These are phyloP conservation scores for Callospermophilus lateralis DNA, from an alignment of 2,113 vertebrate genomes.

Conservation along the genomic window DNA sequence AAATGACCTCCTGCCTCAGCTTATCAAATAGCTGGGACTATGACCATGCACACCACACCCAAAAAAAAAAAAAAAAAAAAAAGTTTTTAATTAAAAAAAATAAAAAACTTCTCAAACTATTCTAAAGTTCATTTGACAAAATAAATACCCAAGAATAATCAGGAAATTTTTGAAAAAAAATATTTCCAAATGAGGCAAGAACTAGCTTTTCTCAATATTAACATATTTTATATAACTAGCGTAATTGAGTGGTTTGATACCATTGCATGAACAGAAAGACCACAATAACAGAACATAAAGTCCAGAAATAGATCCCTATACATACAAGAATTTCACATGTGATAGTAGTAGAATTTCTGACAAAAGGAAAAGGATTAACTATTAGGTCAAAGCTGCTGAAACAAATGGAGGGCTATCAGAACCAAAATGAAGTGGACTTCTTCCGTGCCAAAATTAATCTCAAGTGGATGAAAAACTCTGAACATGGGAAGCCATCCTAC, in stretches of 20 bases:
- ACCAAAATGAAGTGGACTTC: neutral
- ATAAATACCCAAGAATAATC: constrained; percentile 5
- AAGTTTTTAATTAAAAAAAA: neutral
- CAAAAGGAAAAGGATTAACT: neutral
- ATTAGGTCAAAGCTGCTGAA: neutral
- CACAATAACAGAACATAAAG: neutral
- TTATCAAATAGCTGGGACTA: neutral
- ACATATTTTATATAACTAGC: constrained; percentile 38
- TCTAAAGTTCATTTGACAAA: constrained; percentile 52
- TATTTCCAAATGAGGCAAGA: neutral
- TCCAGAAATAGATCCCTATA: neutral
- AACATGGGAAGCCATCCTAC: too few species aligned
- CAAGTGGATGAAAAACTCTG: neutral
- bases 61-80: neutral
- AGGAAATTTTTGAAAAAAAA: constrained; percentile 50
- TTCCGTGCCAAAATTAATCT: neutral
- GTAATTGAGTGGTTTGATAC: neutral
- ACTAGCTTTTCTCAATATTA: constrained; percentile 14
- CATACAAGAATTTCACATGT: neutral
- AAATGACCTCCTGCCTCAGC: neutral
- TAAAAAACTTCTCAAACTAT: constrained; percentile 29
- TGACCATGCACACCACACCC: neutral
- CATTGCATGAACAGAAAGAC: neutral
- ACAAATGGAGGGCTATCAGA: neutral
- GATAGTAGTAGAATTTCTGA: neutral